Base-by-base conservation (phyloP, 1,140 invertebrate genomes). In the Pogonognathellus flavescens region DNA sequence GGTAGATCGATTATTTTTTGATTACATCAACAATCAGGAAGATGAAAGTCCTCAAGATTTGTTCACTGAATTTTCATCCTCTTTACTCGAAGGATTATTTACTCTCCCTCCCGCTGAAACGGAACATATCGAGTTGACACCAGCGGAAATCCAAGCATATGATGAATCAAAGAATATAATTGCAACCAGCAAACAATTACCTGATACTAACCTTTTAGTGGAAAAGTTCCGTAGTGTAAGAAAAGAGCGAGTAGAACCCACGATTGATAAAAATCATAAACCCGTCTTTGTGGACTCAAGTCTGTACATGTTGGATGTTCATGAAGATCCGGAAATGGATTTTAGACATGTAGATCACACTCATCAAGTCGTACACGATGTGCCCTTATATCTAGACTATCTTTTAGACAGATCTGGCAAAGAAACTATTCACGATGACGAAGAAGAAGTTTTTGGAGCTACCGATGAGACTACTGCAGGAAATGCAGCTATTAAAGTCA, bases 231-330 rank as follows among this genome's bases (percentile, higher is more conserved):
- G 41, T 0, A 76, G 16, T 50, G 49, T 76, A 18, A 31, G 41
- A 41, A 49, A 50, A 8, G 8, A 50, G 3, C 53, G 41, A 76
- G 31, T 9, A 18, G 20, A 66, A 66, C 20, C 22, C 0, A 20
- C 11, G 22, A 5, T 31, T 25, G 62, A 66, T 13, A 25, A 31
- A 66, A 13, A 66, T 14, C 18, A 20, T 3, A 20, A 13, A 0
- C 62, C 20, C 10, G 25, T 66, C 25, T 25, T 66, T 22, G 62
- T 66, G 11, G 5, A 11, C 25, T 20, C 62, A 6, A 85, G 84
- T 60, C 31, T 85, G 50, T 85, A 85, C 52, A 25, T 22, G 20
- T 14, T 85, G 50, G 72, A 85, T n/a, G 14, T 80, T 16, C 22
- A 80, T 80, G 72, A 80, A 6, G 41, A 53, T 22, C 22, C 55